Conservation (phyloP, 1,140 invertebrate genomes). For the Drosophila nigromelanica region DNA sequence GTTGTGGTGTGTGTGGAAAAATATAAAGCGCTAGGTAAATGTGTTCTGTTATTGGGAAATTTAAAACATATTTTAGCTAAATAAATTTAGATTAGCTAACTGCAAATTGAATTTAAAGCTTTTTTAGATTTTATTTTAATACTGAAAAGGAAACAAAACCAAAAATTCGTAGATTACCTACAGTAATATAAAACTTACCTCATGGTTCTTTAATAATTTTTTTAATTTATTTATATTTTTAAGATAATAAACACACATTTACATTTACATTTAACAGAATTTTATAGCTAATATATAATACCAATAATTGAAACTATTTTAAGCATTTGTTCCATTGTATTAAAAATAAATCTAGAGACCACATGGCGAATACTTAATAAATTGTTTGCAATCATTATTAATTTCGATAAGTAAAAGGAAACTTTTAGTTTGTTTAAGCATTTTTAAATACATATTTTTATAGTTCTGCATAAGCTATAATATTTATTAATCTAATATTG, state of each 20-base stretch:
- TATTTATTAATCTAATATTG: not conserved
- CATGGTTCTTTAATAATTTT: not conserved
- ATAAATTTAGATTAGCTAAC: too few relatives aligned
- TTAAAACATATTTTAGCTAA: not conserved
- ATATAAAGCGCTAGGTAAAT: not conserved
- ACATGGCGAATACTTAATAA: slow-evolving; percentile 4
- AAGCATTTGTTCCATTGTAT: not conserved
- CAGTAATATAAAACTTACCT: too few relatives aligned
- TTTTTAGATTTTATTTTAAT: too few relatives aligned
- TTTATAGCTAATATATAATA: not conserved
- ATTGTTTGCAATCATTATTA: not conserved
- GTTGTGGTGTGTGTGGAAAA: slow-evolving; percentile 13
- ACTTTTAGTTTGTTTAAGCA: not conserved
- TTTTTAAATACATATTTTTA: too few relatives aligned
- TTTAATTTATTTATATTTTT: slow-evolving; percentile 7
- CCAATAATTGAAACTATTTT: slow-evolving; percentile 6
- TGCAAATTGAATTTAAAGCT: too few relatives aligned
- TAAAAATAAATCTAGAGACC: not conserved
- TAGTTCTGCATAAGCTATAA: not conserved
- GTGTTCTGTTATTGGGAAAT: not conserved
- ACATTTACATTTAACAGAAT: slow-evolving; percentile 8
- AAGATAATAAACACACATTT: slow-evolving; percentile 13
- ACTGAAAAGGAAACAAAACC: too few relatives aligned
- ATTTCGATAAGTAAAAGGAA: not conserved
- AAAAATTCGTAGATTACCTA: too few relatives aligned